Conservation (phyloP, 2,797 vertebrate genomes). For the Sebastes trivittatus region DNA sequence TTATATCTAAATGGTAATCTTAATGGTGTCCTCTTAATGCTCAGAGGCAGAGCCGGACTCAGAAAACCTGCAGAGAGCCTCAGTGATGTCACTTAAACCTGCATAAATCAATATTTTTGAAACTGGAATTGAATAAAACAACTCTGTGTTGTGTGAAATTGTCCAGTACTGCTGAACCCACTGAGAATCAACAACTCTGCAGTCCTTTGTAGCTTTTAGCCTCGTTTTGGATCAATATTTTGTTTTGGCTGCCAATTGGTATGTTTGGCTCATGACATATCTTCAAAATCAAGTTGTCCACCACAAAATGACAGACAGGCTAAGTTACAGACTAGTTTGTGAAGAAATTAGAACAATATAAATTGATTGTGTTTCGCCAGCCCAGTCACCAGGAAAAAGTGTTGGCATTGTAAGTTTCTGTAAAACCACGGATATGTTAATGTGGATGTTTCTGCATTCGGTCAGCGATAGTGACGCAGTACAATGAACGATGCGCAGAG, state of each 20-base stretch:
- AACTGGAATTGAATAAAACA: not conserved
- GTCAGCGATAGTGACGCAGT: no score
- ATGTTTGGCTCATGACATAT: not conserved
- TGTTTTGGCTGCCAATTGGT: not conserved
- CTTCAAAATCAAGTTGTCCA: not conserved
- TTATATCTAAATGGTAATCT: slow-evolving; percentile 50
- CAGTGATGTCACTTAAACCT: not conserved
- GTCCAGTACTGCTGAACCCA: not conserved
- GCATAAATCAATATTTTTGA: slow-evolving; percentile 4
- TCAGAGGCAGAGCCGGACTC: slow-evolving; percentile 1
- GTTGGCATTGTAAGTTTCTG: no score
- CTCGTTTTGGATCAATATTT: no score
- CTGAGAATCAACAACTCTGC: no score
- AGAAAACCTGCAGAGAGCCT: not conserved
- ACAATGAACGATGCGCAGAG: no score
- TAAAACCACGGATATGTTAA: no score
- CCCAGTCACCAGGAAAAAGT: no score
- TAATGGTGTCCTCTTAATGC: slow-evolving; percentile 14
- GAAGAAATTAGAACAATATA: not conserved
- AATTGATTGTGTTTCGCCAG: not conserved
- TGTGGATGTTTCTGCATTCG: no score
- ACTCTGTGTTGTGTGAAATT: not conserved
- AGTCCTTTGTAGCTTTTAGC: no score
- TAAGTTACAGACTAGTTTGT: not conserved
- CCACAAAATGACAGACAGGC: not conserved